Evolutionary conservation across 2,797 vertebrate species (phyloP).

Genomic region (Ctenosaura bakeri): DNA sequence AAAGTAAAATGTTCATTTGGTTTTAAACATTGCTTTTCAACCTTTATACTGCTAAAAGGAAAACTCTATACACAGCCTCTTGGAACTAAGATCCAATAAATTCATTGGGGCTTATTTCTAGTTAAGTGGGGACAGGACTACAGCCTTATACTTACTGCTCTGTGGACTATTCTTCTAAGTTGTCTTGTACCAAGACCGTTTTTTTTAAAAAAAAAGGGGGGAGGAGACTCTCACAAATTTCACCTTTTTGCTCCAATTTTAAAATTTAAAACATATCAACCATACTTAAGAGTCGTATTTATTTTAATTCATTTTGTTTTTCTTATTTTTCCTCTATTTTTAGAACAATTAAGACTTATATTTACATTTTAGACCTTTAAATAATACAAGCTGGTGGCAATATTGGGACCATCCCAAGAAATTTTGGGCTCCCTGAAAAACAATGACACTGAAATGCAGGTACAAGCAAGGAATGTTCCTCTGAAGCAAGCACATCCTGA

Average conservation of each 20-base stretch:
- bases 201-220: neutral
- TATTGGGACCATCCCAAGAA: too few relatives aligned
- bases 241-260: neutral
- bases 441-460: too few relatives aligned
- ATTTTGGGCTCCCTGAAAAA: too few relatives aligned
- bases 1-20: neutral
- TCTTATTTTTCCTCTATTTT: neutral
- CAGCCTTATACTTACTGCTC: neutral
- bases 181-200: neutral
- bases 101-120: neutral
- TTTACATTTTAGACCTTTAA: neutral
- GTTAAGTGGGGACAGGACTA: neutral
- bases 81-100: too few relatives aligned
- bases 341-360: neutral
- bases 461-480: too few relatives aligned
- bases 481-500: too few relatives aligned
- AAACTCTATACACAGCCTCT: neutral
- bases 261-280: neutral
- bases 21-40: conserved; percentile 8
- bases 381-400: neutral
- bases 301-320: neutral
- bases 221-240: too few relatives aligned
- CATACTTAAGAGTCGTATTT: neutral
- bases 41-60: neutral
- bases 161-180: neutral